Conservation (phyloP, 2,797 vertebrate species). For the Lates japonicus region DNA sequence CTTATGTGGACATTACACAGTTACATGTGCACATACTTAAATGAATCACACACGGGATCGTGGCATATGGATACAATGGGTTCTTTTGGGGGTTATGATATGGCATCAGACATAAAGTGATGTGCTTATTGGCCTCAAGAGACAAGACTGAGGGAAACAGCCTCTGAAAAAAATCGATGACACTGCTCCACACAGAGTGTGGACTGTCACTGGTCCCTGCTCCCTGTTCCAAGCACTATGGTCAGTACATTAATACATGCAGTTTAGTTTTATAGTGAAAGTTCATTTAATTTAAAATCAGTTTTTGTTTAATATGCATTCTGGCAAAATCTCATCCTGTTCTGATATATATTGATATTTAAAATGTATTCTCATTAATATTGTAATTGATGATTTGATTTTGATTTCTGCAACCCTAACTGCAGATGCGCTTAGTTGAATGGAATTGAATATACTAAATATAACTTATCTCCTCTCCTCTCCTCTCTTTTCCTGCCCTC, state of each 20-base stretch:
- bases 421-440: background rate
- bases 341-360: background rate
- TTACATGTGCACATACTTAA: conserved; percentile 5
- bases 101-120: background rate
- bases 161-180: background rate
- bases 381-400: background rate
- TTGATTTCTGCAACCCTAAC: background rate
- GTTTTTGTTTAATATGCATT: background rate
- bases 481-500: too few species aligned
- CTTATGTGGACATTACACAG: background rate
- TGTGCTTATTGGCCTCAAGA: conserved; percentile 9
- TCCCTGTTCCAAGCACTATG: background rate
- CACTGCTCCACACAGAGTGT: background rate
- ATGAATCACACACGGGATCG: conserved; percentile 40
- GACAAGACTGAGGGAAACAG: conserved; percentile 3
- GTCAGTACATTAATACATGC: background rate
- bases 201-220: background rate
- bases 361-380: background rate
- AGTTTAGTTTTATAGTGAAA: too few species aligned
- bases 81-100: conserved; percentile 27
- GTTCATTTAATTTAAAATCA: background rate
- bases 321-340: background rate
- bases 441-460: background rate
- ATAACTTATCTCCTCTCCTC: too few species aligned
- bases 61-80: conserved; percentile 39